A percentile compares a stretch with the other conserved stretches of the same genome.
phyloP scores from a whole-genome alignment of 2,797 vertebrate genomes.

The Sciurus vulgaris region DNA sequence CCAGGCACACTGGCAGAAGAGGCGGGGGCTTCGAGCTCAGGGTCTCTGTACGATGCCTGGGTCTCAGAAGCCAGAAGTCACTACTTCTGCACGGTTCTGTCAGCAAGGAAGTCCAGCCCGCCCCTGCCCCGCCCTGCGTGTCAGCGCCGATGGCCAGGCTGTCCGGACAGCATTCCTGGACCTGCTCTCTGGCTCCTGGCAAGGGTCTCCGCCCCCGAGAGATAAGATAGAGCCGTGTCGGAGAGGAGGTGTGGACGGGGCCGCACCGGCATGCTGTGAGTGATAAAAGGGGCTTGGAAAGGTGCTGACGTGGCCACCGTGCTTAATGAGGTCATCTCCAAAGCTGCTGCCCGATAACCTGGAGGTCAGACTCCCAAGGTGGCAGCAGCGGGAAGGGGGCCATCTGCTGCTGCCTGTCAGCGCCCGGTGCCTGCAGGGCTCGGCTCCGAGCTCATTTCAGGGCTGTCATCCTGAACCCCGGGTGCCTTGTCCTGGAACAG shows the following conservation, averaged over 20 bases:
- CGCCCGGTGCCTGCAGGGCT: neutral
- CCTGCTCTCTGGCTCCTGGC: constrained; percentile 83
- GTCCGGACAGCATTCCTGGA: constrained; percentile 88
- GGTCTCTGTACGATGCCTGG: constrained; percentile 64
- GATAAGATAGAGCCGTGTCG: constrained; percentile 89
- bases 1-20: neutral
- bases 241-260: constrained; percentile 87
- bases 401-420: constrained; percentile 77
- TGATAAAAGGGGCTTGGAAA: constrained; percentile 87
- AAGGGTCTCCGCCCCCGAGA: constrained; percentile 85
- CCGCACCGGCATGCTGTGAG: constrained; percentile 85
- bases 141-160: constrained; percentile 76
- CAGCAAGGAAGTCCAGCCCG: constrained; percentile 60
- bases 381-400: constrained; percentile 45
- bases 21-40: constrained; percentile 49
- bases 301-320: constrained; percentile 90
- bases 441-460: neutral
- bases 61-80: constrained; percentile 73
- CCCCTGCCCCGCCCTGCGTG: neutral
- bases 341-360: constrained; percentile 90
- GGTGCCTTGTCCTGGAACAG: neutral
- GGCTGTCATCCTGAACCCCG: neutral
- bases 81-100: constrained; percentile 71
- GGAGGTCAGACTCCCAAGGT: constrained; percentile 85
- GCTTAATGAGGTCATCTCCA: constrained; percentile 91